Base-by-base conservation (phyloP, 1,140 invertebrate species). In the Neodiprion fabricii region DNA sequence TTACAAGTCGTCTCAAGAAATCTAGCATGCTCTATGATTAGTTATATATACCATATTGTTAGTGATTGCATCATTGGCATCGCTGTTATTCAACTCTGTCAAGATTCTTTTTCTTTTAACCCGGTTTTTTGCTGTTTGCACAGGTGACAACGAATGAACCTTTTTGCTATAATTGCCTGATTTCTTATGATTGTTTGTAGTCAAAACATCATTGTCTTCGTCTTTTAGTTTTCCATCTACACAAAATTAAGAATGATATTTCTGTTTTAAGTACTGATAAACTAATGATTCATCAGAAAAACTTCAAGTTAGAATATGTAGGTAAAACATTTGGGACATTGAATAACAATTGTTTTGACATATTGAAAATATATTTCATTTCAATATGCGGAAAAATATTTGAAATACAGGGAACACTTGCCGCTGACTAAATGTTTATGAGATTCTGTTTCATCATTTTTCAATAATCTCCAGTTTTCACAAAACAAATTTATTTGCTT, bases 401-500 rank as follows among this genome's bases (percentile, higher is more conserved):
- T 11, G 67, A 69, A 70, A 72, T 66, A 40, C n/a, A 17, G n/a
- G 49, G 11, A 48, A 67, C 12, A 50, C 28, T 28, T 71, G 70
- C 47, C 48, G 53, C 28, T 12, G 68, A 50, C 53, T 68, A 9
- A 50, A 61, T 5, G 28, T 40, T 49, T 76, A 50, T 9, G 47
- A 61, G 12, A 28, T 70, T 61, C 66, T 74, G 1, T 49, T 49
- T 53, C 66, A 28, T 28, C 70, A 75, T 23, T 67, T 72, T 28
- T 71, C 9, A 78, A 70, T 40, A 71, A 73, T 73, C 74, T 74
- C 85, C 85, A 86, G 21, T 67, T 75, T 69, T 78, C 50, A 65
- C 84, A 85, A 77, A 86, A 85, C 23, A 79, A 14, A 1, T 80
- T 47, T n/a, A 86, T 82, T 1, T 76, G 79, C 10, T 23, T 10